These are phyloP conservation scores for Ctenopoma kingsleyae DNA, from an alignment of 2,797 vertebrate species.

Conservation along the genomic window DNA sequence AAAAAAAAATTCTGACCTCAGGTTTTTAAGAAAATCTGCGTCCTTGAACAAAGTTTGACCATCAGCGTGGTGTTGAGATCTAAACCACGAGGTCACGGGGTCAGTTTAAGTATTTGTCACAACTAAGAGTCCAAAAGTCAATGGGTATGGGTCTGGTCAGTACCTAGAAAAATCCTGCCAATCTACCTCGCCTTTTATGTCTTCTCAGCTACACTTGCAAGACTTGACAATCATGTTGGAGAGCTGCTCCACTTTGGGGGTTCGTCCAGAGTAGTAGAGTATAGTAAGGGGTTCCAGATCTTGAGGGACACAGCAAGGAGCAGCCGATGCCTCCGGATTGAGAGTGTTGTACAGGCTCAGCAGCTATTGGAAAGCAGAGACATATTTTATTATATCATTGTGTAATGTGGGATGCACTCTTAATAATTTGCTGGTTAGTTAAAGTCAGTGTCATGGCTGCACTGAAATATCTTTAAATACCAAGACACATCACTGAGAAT, in stretches of 20 bases:
- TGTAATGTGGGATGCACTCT: neutral
- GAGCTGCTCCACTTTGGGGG: slow-evolving; percentile 96
- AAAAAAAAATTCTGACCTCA: slow-evolving; percentile 26
- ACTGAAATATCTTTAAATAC: slow-evolving; percentile 2
- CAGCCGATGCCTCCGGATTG: slow-evolving; percentile 93
- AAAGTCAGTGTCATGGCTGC: neutral
- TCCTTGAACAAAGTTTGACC: slow-evolving; percentile 48
- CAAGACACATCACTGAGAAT: neutral
- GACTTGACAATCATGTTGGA: slow-evolving; percentile 99
- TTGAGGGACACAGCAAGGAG: slow-evolving; percentile 94
- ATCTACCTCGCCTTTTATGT: slow-evolving; percentile 50
- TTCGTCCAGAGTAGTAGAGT: slow-evolving; percentile 94
- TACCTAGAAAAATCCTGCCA: slow-evolving; percentile 63
- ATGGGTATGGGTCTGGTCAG: slow-evolving; percentile 51
- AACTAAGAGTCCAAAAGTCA: slow-evolving; percentile 71
- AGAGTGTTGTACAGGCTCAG: slow-evolving; percentile 95
- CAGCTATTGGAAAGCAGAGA: slow-evolving; percentile 80
- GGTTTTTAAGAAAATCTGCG: slow-evolving; percentile 46
- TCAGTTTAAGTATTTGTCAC: slow-evolving; percentile 71
- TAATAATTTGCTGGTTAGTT: neutral
- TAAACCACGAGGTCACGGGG: slow-evolving; percentile 61
- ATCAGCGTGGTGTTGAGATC: slow-evolving; percentile 66
- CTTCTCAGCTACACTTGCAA: slow-evolving; percentile 95
- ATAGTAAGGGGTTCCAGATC: slow-evolving; percentile 95
- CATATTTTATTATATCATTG: neutral